A percentile compares a stretch with the other conserved stretches of the same genome.
phyloP scores from a whole-genome alignment of 2,113 vertebrate genomes.

The Passerina amoena region DNA sequence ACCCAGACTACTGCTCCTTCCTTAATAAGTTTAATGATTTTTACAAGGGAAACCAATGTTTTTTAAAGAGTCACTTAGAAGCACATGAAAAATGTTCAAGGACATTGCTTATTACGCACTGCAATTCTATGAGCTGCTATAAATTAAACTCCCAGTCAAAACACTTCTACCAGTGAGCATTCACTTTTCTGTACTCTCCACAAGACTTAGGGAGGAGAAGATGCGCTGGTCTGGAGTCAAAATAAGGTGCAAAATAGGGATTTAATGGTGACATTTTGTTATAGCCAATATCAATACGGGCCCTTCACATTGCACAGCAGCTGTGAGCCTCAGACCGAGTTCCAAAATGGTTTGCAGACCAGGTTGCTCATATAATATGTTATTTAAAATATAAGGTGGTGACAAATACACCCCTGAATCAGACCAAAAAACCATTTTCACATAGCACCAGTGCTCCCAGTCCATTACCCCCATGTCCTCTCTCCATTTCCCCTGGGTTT shows the following conservation, averaged over 20 bases:
- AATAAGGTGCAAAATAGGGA: background rate
- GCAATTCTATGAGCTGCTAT: background rate
- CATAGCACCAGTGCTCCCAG: background rate
- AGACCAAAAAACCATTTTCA: background rate
- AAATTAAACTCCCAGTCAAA: constrained; percentile 49
- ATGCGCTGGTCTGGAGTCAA: background rate
- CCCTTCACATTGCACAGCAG: background rate
- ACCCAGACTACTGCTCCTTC: background rate
- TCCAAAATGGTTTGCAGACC: background rate
- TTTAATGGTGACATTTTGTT: background rate
- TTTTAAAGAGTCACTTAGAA: constrained; percentile 53
- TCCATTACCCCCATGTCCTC: background rate
- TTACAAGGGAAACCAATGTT: constrained; percentile 23
- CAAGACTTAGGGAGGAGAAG: accelerated
- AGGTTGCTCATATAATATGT: accelerated
- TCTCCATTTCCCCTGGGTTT: background rate
- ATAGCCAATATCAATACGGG: background rate
- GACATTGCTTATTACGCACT: background rate
- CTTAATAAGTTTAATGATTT: constrained; percentile 47
- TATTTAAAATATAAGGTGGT: background rate
- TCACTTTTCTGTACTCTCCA: background rate
- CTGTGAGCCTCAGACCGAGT: background rate
- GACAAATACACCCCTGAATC: background rate
- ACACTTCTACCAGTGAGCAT: background rate
- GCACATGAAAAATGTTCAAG: constrained; percentile 21